Percentiles rank a stretch among this genome's conserved stretches.
These are phyloP conservation scores for Belgica antarctica DNA, from an alignment of 2,888 invertebrate species.

Conservation along the genomic window DNA sequence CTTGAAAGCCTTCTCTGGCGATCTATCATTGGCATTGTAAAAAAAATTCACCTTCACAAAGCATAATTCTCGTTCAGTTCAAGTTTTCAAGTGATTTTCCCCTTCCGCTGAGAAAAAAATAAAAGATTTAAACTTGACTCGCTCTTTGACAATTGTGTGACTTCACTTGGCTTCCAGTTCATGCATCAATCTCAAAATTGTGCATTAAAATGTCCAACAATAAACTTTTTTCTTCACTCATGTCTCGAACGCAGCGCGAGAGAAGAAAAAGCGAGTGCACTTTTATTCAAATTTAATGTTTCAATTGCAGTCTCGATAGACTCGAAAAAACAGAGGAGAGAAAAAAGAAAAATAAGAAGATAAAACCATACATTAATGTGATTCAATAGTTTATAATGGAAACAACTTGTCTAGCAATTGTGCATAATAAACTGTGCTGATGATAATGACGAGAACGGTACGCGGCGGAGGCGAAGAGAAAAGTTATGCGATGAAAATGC, in stretches of 20 bases:
- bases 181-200: background rate
- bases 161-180: background rate
- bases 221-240: background rate
- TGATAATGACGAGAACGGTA: slow-evolving; percentile 25
- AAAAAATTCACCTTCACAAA: background rate
- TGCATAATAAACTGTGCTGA: slow-evolving; percentile 28
- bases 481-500: slow-evolving; percentile 25
- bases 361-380: slow-evolving; percentile 27
- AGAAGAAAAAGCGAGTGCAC: background rate
- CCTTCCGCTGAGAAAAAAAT: background rate
- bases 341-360: background rate
- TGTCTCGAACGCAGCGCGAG: background rate
- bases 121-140: background rate
- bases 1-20: background rate
- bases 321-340: background rate
- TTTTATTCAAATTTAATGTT: slow-evolving; percentile 31
- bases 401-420: slow-evolving; percentile 39
- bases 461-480: background rate
- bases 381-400: background rate
- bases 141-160: background rate
- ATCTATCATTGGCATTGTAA: too few relatives aligned
- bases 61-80: background rate
- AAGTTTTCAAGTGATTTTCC: background rate
- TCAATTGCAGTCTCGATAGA: slow-evolving; percentile 29
- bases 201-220: background rate